Conservation (phyloP, 2,113 vertebrate species). For the Epinephelus fuscoguttatus region DNA sequence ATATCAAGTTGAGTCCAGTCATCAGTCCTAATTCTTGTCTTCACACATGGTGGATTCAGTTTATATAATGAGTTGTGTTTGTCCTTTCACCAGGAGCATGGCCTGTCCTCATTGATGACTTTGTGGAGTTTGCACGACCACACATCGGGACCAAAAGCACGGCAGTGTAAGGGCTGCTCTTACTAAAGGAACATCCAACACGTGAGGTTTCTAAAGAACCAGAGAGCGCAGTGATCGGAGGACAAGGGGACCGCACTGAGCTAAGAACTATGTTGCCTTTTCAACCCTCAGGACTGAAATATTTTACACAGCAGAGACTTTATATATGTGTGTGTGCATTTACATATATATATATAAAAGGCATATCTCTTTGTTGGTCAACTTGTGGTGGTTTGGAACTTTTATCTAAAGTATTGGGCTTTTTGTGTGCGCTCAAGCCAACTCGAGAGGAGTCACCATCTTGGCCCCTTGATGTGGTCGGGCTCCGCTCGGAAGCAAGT, state of each 20-base stretch:
- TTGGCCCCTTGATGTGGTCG: slow-evolving; percentile 40
- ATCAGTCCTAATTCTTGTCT: background rate
- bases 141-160: slow-evolving; percentile 90
- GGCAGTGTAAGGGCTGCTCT: slow-evolving; percentile 84
- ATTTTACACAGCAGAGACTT: slow-evolving; percentile 85
- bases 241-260: slow-evolving; percentile 70
- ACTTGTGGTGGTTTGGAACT: slow-evolving; percentile 79
- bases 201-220: slow-evolving; percentile 44
- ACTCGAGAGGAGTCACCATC: slow-evolving; percentile 62
- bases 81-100: slow-evolving; percentile 86
- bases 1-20: background rate
- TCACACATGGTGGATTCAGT: background rate
- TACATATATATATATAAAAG: slow-evolving; percentile 67
- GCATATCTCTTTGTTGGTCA: slow-evolving; percentile 80
- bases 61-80: background rate
- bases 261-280: slow-evolving; percentile 84
- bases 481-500: slow-evolving; percentile 48
- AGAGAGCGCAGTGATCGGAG: slow-evolving; percentile 55
- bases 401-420: slow-evolving; percentile 76
- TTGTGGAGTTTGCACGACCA: slow-evolving; percentile 93
- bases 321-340: slow-evolving; percentile 60
- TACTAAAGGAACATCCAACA: slow-evolving; percentile 82
- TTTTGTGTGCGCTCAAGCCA: slow-evolving; percentile 71
- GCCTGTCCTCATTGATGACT: slow-evolving; percentile 96
- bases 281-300: slow-evolving; percentile 86